Evolutionary conservation across 1,140 invertebrate species (phyloP).

Genomic region (Delia radicum): DNA sequence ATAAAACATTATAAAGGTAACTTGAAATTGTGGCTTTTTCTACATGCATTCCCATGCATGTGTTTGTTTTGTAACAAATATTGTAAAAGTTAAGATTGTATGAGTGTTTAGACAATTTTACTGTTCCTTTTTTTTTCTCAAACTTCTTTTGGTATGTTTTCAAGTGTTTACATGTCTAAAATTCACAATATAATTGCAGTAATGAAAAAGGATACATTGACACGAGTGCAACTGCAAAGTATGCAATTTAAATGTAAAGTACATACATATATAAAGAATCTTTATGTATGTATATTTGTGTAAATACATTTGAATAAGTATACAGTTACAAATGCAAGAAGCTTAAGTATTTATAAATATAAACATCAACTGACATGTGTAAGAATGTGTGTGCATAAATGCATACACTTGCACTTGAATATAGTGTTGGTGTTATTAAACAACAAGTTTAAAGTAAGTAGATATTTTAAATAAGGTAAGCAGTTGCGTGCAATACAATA

Average conservation of each 20-base stretch:
- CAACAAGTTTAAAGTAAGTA: too few species aligned
- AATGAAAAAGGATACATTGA: conserved; percentile 31
- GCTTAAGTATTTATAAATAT: too few species aligned
- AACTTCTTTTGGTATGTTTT: not conserved
- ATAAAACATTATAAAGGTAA: not conserved
- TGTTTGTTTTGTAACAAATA: not conserved
- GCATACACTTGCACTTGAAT: too few species aligned
- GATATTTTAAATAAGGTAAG: too few species aligned
- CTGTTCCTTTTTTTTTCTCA: not conserved
- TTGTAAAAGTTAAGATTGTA: not conserved
- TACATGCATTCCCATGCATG: not conserved
- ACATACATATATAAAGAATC: too few species aligned
- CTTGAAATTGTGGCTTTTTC: conserved; percentile 9
- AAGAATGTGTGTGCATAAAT: too few species aligned
- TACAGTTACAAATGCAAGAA: too few species aligned
- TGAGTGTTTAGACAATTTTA: not conserved
- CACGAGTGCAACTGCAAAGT: conserved; percentile 25
- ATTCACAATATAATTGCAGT: conserved; percentile 29
- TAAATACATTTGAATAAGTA: too few species aligned
- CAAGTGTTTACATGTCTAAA: conserved; percentile 19
- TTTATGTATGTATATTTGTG: too few species aligned
- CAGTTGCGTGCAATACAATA: too few species aligned
- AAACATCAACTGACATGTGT: too few species aligned
- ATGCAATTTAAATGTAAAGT: not conserved
- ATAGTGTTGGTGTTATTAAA: too few species aligned